These are phyloP conservation scores for Ursus arctos DNA, from an alignment of 2,113 vertebrate species.

Conservation along the genomic window DNA sequence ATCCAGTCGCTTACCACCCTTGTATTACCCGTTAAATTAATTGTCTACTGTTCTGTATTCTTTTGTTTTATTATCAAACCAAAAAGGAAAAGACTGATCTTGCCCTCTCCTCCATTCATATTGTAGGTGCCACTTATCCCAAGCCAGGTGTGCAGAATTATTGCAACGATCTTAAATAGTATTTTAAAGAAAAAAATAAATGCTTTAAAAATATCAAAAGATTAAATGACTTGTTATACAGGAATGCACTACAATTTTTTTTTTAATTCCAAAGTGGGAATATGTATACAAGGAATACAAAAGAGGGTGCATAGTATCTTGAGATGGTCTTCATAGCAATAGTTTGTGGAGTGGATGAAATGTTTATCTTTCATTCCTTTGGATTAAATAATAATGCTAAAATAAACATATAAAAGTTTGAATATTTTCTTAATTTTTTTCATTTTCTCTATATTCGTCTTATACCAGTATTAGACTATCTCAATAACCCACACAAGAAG, in stretches of 20 bases:
- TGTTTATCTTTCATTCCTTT: conserved; percentile 40
- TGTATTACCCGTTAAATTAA: conserved; percentile 56
- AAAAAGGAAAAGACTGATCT: conserved; percentile 48
- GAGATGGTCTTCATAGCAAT: conserved; percentile 34
- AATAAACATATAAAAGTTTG: background rate
- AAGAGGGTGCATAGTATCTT: background rate
- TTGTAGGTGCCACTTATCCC: background rate
- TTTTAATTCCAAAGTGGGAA: background rate
- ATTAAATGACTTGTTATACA: conserved; percentile 11
- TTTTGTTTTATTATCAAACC: conserved; percentile 75
- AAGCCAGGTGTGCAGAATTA: conserved; percentile 59
- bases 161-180: conserved; percentile 56
- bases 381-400: conserved; percentile 17
- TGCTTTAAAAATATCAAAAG: background rate
- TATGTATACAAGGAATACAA: background rate
- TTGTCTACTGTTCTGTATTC: conserved; percentile 55
- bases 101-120: conserved; percentile 15
- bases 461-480: background rate
- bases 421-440: conserved; percentile 17
- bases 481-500: background rate
- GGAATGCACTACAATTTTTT: background rate
- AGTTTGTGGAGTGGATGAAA: conserved; percentile 26
- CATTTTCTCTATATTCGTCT: background rate
- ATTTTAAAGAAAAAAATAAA: conserved; percentile 56
- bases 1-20: conserved; percentile 66